Evolutionary conservation across 53 echinoderm and acorn worm species (phyloP).

Genomic region (Pentamera pediparva): DNA sequence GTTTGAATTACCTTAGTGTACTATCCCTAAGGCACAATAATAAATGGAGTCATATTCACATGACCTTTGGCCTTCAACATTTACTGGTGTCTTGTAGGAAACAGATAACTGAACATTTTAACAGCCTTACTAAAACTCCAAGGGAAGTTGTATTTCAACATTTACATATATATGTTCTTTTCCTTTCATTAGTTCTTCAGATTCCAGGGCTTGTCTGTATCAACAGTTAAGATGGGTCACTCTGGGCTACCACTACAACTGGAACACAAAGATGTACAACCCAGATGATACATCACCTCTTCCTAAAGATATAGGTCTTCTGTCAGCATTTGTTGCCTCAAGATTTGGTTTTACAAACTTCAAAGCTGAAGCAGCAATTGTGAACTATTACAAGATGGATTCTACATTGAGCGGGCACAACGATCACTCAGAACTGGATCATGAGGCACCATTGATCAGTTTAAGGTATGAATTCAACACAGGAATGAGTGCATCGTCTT

Average conservation of each 20-base stretch:
- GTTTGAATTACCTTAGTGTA: no score
- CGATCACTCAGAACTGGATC: conserved; percentile 85
- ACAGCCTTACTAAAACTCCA: no score
- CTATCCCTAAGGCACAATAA: no score
- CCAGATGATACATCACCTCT: conserved; percentile 45
- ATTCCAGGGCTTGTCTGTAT: neutral
- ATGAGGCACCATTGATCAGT: conserved; percentile 72
- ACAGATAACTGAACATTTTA: no score
- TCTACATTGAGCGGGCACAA: conserved; percentile 89
- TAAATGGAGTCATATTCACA: no score
- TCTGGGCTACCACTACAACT: conserved; percentile 89
- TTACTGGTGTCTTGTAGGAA: no score
- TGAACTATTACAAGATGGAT: conserved; percentile 78
- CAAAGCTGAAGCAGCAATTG: conserved; percentile 71
- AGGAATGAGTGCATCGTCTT: no score
- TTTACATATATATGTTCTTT: no score
- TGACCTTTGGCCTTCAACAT: no score
- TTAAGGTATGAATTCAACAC: conserved; percentile 82
- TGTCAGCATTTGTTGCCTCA: conserved; percentile 50
- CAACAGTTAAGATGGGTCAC: conserved; percentile 85
- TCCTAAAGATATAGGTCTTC: conserved; percentile 51
- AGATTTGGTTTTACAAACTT: conserved; percentile 51
- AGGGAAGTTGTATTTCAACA: no score
- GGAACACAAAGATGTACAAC: conserved; percentile 73
- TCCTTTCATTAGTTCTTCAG: neutral